These are phyloP conservation scores for Apodemia mormo DNA, from an alignment of 2,888 invertebrate species.

Conservation along the genomic window DNA sequence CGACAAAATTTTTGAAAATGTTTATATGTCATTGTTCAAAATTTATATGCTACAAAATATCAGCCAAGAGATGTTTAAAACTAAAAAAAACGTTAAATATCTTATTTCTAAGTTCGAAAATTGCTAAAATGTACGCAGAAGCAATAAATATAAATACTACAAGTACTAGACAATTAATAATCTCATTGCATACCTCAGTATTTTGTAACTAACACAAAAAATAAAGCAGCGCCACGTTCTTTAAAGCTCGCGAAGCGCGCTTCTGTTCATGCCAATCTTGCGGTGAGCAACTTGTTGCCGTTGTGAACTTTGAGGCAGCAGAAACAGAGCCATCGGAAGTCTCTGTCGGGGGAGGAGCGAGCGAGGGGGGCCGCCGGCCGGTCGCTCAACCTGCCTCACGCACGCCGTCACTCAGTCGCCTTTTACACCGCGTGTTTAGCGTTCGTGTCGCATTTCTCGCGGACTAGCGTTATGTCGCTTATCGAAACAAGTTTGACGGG, in stretches of 20 bases:
- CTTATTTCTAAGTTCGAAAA: too few species aligned
- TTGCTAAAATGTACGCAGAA: too few species aligned
- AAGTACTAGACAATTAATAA: slow-evolving; percentile 49
- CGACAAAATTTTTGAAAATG: too few species aligned
- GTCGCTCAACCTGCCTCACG: slow-evolving; percentile 69
- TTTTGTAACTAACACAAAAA: slow-evolving; percentile 76
- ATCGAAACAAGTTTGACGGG: slow-evolving; percentile 81
- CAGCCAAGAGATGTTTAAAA: too few species aligned
- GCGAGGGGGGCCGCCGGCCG: slow-evolving; percentile 59
- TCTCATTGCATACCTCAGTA: slow-evolving; percentile 38
- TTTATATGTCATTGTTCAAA: too few species aligned
- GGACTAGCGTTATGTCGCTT: slow-evolving; percentile 75
- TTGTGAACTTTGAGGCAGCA: slow-evolving; percentile 68
- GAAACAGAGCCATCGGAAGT: slow-evolving; percentile 67
- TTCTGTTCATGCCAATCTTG: slow-evolving; percentile 81
- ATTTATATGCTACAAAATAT: too few species aligned
- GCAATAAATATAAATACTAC: neutral
- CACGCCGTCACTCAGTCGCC: slow-evolving; percentile 67
- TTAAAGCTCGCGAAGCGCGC: slow-evolving; percentile 79
- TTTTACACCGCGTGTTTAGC: slow-evolving; percentile 56
- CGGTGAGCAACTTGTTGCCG: slow-evolving; percentile 79
- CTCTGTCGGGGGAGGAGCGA: slow-evolving; percentile 76
- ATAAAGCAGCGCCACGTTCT: slow-evolving; percentile 78
- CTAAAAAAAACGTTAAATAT: too few species aligned
- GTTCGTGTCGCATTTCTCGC: slow-evolving; percentile 49